phyloP scores from a whole-genome alignment of 1,140 invertebrate genomes.

The Bombus soroeensis region DNA sequence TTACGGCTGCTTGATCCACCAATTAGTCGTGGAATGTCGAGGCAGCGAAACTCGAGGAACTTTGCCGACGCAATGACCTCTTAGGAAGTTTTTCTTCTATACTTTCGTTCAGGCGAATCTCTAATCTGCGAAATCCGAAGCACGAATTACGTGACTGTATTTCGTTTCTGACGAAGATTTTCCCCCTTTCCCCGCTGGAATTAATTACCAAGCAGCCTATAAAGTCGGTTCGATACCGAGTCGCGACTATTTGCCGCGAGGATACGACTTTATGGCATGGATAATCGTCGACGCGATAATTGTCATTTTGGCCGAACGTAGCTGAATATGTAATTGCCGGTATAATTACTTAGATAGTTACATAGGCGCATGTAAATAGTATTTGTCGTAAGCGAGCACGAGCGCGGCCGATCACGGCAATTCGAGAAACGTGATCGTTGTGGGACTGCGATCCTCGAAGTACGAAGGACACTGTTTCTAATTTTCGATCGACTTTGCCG shows the following conservation, averaged over 20 bases:
- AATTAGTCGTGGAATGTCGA: conserved; percentile 35
- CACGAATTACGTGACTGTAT: background rate
- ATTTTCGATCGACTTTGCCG: conserved; percentile 11
- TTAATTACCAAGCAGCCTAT: background rate
- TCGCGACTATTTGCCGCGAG: background rate
- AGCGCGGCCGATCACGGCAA: background rate
- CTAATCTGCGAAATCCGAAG: background rate
- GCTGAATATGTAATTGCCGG: background rate
- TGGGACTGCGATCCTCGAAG: conserved; percentile 9
- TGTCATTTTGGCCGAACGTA: conserved; percentile 2
- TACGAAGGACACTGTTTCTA: conserved; percentile 21
- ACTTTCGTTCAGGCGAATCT: background rate
- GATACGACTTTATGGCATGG: background rate
- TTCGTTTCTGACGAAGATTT: background rate
- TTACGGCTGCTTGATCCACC: conserved; percentile 27
- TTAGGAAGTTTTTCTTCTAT: background rate
- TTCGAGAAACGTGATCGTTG: conserved; percentile 9
- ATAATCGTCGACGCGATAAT: conserved; percentile 13
- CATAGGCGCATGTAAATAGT: conserved; percentile 5
- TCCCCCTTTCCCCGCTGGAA: background rate
- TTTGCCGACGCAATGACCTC: background rate
- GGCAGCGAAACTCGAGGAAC: background rate
- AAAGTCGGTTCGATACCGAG: background rate
- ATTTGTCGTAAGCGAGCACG: conserved; percentile 19
- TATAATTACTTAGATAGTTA: conserved; percentile 6